Evolutionary conservation across 2,797 vertebrate species (phyloP).

Genomic region (Emydoidea blandingii): DNA sequence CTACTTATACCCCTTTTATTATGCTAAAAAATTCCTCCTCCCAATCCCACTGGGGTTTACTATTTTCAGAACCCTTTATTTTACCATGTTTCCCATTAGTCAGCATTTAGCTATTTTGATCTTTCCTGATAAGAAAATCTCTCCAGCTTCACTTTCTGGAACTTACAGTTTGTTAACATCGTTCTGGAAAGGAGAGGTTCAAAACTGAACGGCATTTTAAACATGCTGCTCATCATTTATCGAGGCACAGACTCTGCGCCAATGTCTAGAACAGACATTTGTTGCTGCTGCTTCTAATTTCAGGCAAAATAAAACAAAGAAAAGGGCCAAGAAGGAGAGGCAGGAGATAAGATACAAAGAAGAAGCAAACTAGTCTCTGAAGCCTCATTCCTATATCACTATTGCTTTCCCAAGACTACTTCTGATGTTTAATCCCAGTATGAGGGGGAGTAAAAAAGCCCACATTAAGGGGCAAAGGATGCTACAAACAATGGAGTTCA

Average conservation of each 20-base stretch:
- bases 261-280: not conserved
- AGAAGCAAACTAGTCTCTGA: not conserved
- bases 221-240: rapidly evolving
- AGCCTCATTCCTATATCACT: not conserved
- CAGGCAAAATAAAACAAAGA: rapidly evolving
- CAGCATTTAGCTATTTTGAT: not conserved
- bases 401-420: not conserved
- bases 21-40: slow-evolving; percentile 1
- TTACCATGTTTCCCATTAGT: not conserved
- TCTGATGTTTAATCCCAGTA: not conserved
- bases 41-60: not conserved
- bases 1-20: slow-evolving; percentile 15
- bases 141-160: not conserved
- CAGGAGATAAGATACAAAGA: not conserved
- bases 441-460: not conserved
- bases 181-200: not conserved
- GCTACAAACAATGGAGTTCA: not conserved
- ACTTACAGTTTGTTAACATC: not conserved
- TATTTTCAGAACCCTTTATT: not conserved
- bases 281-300: no score
- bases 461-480: not conserved
- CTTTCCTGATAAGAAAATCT: not conserved
- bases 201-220: not conserved
- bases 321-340: not conserved
- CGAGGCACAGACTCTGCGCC: not conserved